Base-by-base conservation (phyloP, 2,888 invertebrate genomes). In the Sipunculus nudus region DNA sequence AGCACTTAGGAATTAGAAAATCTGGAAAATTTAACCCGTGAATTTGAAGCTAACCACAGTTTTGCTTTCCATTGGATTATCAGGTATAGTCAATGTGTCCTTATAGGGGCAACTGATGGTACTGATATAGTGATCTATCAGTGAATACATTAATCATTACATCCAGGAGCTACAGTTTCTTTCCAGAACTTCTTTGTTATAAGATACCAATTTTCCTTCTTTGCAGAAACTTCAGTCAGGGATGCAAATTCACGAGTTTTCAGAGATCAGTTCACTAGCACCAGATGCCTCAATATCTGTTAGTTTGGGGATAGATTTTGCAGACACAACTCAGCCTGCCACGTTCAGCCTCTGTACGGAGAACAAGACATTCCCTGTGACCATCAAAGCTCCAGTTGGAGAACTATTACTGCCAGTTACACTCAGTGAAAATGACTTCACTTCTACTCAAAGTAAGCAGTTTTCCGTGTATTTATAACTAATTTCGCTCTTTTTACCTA, bases 261-360 rank as follows among this genome's bases (percentile, higher is more conserved):
- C 89, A 6, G 88, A 88, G 10, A 87, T 96, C 49, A 79, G 88
- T 31, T 76, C 82, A 3, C 84, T 96, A 28, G 86, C 88, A 6
- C 87, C 90, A 0, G 89, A 89, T 49, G 88, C 88, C 28, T 86
- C 88, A n/a, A 85, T 88, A 32, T 87, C 88, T 23, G 89, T 88
- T 5, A 88, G 90, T 0, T 80, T 96, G 68, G 95, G 95, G 19
- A 88, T 96, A 3, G 94, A 96, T 86, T 96, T 94, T 84, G 93
- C 93, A 62, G 96, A 96, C 83, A 92, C 94, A 21, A 94, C 92
- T 53, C 94, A 96, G 81, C 89, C 94, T 0, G 90, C 93, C 1
- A 89, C 89, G 66, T 91, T 96, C 81, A 91, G 92, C 74, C 86
- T 96, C 50, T 82, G 69, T 89, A 72, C 75, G 8, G 66, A 71